Conservation (phyloP, 2,113 vertebrate species). For the Petromus typicus region DNA sequence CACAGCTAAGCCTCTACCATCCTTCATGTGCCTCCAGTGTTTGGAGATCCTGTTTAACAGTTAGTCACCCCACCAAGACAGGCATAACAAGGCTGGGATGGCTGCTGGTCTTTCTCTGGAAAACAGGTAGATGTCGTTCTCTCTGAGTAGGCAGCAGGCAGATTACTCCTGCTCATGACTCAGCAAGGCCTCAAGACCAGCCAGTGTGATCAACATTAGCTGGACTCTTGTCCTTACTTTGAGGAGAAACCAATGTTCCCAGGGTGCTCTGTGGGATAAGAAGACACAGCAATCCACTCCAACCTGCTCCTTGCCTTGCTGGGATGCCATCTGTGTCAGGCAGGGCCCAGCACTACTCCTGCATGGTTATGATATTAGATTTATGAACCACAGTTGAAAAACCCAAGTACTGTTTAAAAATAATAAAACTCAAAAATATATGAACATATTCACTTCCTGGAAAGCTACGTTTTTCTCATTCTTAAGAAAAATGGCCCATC, state of each 20-base stretch:
- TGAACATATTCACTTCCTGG: constrained; percentile 10
- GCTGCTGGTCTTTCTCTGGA: neutral
- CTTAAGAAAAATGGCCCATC: neutral
- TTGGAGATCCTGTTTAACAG: neutral
- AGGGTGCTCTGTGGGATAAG: neutral
- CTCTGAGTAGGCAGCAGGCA: neutral
- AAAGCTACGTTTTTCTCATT: constrained; percentile 46
- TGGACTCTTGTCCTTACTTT: constrained; percentile 33
- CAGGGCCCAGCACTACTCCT: neutral
- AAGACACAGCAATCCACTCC: neutral
- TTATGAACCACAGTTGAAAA: constrained; percentile 13
- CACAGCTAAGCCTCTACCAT: neutral
- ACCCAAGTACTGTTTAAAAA: neutral
- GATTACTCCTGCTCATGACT: neutral
- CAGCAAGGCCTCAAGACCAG: neutral
- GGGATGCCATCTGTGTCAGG: constrained; percentile 14
- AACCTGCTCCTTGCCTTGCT: neutral
- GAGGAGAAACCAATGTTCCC: neutral
- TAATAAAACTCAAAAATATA: constrained; percentile 31
- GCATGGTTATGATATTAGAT: constrained; percentile 12
- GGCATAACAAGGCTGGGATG: neutral
- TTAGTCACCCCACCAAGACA: accelerated
- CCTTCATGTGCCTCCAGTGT: neutral
- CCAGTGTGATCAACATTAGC: neutral
- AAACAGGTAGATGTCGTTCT: neutral